Base-by-base conservation (phyloP, 2,113 vertebrate species). In the Gallinago media region DNA sequence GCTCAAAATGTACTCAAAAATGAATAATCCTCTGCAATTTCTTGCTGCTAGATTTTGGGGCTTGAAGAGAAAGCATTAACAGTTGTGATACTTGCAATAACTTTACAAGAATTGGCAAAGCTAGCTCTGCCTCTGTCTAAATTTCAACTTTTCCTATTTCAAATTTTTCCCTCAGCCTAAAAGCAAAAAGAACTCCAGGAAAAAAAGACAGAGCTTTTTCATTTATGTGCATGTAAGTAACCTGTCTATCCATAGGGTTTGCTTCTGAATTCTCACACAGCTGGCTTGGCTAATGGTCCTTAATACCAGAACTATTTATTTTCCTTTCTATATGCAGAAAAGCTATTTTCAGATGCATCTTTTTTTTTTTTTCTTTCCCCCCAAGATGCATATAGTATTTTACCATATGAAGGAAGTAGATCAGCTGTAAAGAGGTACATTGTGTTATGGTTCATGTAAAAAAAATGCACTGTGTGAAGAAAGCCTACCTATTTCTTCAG, bases 21-120 rank as follows among this genome's bases (percentile, higher is more conserved):
- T 47, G 11, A 87, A 58, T 59, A 81, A 65, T 77, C 32, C n/a
- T 86, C 75, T 92, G 80, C 61, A 89, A 59, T 65, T 27, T 74
- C 38, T 88, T 85, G 77, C 66, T 78, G 49, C 31, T 72, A 68
- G 66, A 70, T 32, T 66, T 59, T 85, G 61, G 13, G 47, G n/a
- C 62, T 87, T 68, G 70, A 92, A 68, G n/a, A 85, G 70, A 86
- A 92, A 92, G 4, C 34, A 91, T 76, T 89, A 87, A 36, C 62
- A 61, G 50, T 82, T 84, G 27, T 36, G 70, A 79, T 68, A 65
- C 47, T 74, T 72, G 47, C 70, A 75, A 63, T 38, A 77, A 34
- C 44, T 49, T 88, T 73, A 88, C 8, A 78, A 76, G 59, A 85
- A 61, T 1, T 56, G 58, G 38, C 54, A 73, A 87, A 78, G 15